Evolutionary conservation across 2,888 invertebrate genomes (phyloP).

Genomic region (Pollenia angustigena): DNA sequence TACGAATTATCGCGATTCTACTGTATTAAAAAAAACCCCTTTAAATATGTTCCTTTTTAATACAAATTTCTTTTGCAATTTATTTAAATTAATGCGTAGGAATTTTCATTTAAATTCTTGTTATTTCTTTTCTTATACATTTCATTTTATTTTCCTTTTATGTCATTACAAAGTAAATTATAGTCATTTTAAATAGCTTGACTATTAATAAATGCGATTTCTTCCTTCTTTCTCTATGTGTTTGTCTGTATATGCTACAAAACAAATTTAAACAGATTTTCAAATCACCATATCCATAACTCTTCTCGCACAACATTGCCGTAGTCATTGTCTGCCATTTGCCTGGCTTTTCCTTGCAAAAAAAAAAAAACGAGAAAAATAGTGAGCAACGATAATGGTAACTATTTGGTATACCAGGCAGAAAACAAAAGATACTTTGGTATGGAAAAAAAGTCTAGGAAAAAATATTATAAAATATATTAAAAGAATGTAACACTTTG

Average conservation of each 20-base stretch:
- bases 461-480: constrained; percentile 45
- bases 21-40: not conserved
- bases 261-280: constrained; percentile 73
- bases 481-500: constrained; percentile 47
- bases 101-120: constrained; percentile 61
- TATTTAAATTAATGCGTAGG: constrained; percentile 67
- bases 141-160: constrained; percentile 53
- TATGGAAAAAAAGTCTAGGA: not conserved
- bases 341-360: constrained; percentile 15
- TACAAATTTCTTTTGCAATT: constrained; percentile 39
- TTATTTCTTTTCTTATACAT: constrained; percentile 19
- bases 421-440: constrained; percentile 47
- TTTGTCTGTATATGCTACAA: constrained; percentile 13
- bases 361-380: constrained; percentile 25
- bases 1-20: no score
- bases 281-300: constrained; percentile 71
- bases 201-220: constrained; percentile 70
- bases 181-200: constrained; percentile 71
- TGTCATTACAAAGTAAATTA: constrained; percentile 70
- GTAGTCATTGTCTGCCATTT: constrained; percentile 27
- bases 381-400: constrained; percentile 47
- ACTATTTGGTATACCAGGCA: constrained; percentile 48
- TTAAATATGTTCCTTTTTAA: constrained; percentile 24
- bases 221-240: not conserved
- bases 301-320: constrained; percentile 37